Conservation (phyloP, 1,140 invertebrate species). For the Schlechtendalia chinensis region DNA sequence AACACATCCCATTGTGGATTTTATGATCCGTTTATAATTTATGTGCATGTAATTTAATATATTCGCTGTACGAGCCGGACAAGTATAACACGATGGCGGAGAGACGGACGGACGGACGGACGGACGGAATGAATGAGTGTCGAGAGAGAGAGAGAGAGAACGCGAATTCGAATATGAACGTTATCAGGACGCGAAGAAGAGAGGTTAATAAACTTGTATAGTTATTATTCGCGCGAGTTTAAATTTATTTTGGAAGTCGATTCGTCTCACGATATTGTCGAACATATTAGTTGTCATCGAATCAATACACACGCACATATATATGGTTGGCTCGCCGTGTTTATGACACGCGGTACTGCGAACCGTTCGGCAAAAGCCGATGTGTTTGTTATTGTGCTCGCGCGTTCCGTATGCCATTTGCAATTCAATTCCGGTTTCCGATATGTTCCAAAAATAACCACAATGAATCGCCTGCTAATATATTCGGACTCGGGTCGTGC, state of each 20-base stretch:
- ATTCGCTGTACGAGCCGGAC: not conserved
- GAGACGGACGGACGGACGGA: not conserved
- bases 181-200: not conserved
- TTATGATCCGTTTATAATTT: slow-evolving; percentile 19
- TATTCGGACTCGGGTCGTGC: slow-evolving; percentile 13
- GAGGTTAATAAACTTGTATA: slow-evolving; percentile 18
- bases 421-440: slow-evolving; percentile 16
- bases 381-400: not conserved
- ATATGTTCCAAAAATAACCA: slow-evolving; percentile 33
- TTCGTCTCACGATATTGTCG: not conserved
- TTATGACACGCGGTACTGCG: too few relatives aligned
- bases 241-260: slow-evolving; percentile 1
- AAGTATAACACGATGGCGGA: too few relatives aligned
- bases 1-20: not conserved
- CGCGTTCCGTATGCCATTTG: not conserved
- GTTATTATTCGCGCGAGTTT: slow-evolving; percentile 11
- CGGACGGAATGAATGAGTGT: not conserved
- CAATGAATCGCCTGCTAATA: too few relatives aligned
- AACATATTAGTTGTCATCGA: too few relatives aligned
- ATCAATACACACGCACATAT: too few relatives aligned
- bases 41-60: not conserved
- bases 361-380: slow-evolving; percentile 21
- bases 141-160: too few relatives aligned
- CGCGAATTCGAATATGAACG: not conserved
- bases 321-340: too few relatives aligned